Percentiles rank a stretch among this genome's conserved stretches.
Evolutionary conservation across 2,113 vertebrate species (phyloP).

Genomic region (Percopsis transmontana): DNA sequence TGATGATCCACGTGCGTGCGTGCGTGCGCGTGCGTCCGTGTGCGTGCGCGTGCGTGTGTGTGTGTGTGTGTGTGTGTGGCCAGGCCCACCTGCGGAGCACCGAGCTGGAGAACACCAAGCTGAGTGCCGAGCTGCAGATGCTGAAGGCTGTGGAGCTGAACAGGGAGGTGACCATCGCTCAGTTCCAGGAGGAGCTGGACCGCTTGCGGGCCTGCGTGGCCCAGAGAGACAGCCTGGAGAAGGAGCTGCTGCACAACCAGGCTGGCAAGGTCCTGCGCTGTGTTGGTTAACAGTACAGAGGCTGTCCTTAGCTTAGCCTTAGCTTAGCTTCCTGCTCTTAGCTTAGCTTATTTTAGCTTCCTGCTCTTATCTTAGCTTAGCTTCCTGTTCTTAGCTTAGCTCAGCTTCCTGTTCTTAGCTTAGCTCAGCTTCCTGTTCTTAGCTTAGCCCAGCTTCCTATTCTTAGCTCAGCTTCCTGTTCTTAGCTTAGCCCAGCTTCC

Average conservation of each 20-base stretch:
- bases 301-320: no score
- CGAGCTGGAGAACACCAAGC: slow-evolving; percentile 95
- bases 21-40: background rate
- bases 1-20: background rate
- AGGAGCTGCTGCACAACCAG: slow-evolving; percentile 80
- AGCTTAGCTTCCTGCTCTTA: no score
- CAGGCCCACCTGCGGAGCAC: slow-evolving; percentile 94
- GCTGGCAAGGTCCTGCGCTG: slow-evolving; percentile 78
- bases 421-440: no score
- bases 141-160: slow-evolving; percentile 92
- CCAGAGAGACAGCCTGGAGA: slow-evolving; percentile 85
- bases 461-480: no score
- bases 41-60: slow-evolving; percentile 1
- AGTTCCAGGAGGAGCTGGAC: slow-evolving; percentile 93
- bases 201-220: slow-evolving; percentile 83
- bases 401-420: no score
- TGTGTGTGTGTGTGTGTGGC: slow-evolving; percentile 1
- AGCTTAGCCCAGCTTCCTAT: no score
- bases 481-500: no score
- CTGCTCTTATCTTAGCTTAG: no score
- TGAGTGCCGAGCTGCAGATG: slow-evolving; percentile 92
- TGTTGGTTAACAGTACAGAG: no score
- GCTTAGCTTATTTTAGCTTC: no score
- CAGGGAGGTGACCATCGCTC: slow-evolving; percentile 89
- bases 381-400: no score